phyloP scores from a whole-genome alignment of 2,888 invertebrate genomes.

The Euplagia quadripunctaria region DNA sequence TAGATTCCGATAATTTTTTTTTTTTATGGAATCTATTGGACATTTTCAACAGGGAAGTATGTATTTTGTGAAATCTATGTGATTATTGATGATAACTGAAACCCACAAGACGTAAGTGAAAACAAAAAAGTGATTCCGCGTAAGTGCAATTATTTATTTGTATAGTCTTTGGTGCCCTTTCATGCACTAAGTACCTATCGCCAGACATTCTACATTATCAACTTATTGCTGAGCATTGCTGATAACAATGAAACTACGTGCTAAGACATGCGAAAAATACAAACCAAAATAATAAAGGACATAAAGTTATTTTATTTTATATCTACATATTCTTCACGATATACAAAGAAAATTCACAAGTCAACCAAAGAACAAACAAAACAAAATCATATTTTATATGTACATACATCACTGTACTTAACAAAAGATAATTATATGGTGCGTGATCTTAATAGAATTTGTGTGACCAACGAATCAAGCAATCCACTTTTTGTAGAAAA shows the following conservation, averaged over 20 bases:
- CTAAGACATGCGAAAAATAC: conserved; percentile 44
- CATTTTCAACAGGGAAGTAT: no score
- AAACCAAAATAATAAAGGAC: conserved; percentile 50
- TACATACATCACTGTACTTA: conserved; percentile 27
- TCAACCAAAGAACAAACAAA: conserved; percentile 50
- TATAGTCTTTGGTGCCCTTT: neutral
- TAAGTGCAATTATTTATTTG: neutral
- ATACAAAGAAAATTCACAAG: conserved; percentile 51
- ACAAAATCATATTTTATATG: conserved; percentile 40
- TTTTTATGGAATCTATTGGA: no score
- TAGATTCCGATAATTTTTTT: no score
- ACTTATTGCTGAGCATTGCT: conserved; percentile 15
- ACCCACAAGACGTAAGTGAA: neutral
- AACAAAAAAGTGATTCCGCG: neutral
- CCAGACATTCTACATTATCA: neutral
- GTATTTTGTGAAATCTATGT: neutral
- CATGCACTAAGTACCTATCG: conserved; percentile 15
- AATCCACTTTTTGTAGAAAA: conserved; percentile 17
- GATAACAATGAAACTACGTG: conserved; percentile 27
- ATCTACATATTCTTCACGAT: conserved; percentile 52
- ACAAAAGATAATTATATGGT: conserved; percentile 29
- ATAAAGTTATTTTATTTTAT: conserved; percentile 49
- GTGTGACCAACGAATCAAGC: conserved; percentile 27
- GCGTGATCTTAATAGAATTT: conserved; percentile 32
- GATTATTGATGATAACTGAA: neutral